phyloP scores from a whole-genome alignment of 2,797 vertebrate genomes.

The Neostethus bicornis region DNA sequence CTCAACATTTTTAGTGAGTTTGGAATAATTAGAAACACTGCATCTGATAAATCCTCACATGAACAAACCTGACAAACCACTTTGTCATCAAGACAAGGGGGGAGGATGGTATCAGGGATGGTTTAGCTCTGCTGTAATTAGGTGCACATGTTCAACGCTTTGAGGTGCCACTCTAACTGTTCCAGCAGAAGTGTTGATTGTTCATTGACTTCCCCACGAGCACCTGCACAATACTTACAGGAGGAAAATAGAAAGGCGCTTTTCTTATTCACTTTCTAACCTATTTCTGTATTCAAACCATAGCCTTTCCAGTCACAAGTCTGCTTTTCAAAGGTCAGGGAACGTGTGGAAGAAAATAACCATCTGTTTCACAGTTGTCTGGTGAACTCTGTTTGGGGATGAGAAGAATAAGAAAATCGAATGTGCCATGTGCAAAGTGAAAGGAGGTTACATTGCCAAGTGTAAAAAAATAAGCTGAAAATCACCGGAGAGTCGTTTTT shows the following conservation, averaged over 20 bases:
- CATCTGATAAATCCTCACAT: conserved; percentile 13
- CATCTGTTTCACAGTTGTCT: conserved; percentile 60
- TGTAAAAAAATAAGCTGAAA: conserved; percentile 23
- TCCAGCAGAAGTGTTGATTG: conserved; percentile 1
- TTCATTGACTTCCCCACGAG: conserved; percentile 20
- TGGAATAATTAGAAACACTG: neutral
- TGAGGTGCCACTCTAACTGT: conserved; percentile 7
- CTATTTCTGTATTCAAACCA: conserved; percentile 44
- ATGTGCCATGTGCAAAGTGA: conserved; percentile 33
- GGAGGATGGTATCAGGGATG: neutral
- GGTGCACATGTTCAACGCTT: conserved; percentile 2
- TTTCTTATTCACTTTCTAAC: conserved; percentile 40
- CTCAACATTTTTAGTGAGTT: conserved; percentile 11
- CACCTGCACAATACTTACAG: conserved; percentile 10
- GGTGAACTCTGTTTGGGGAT: conserved; percentile 43
- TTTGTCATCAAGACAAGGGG: conserved; percentile 3
- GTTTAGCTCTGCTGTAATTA: conserved; percentile 14
- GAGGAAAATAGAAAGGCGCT: conserved; percentile 9
- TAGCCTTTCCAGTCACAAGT: conserved; percentile 43
- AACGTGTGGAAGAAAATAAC: conserved; percentile 48
- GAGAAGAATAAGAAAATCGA: conserved; percentile 44
- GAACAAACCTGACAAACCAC: conserved; percentile 1
- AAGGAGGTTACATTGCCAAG: conserved; percentile 38
- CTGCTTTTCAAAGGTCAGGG: conserved; percentile 56
- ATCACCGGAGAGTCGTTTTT: conserved; percentile 41